Evolutionary conservation across 1,140 invertebrate genomes (phyloP).

Genomic region (Nixonia krombeini): DNA sequence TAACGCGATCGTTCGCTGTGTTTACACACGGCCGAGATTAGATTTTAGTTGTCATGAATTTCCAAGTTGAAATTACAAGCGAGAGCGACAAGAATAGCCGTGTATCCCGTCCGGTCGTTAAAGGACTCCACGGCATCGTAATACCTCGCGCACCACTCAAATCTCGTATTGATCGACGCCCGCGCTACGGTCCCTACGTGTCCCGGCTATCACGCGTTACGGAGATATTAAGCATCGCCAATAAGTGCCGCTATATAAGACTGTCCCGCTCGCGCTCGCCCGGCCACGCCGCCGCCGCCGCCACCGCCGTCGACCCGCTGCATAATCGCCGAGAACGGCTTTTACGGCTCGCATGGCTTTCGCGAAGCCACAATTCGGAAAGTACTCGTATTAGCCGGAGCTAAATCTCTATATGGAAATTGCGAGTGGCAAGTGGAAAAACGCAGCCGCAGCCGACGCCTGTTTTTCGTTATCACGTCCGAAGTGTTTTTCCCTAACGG

Average conservation of each 20-base stretch:
- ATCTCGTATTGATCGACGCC: neutral
- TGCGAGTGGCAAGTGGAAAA: too few relatives aligned
- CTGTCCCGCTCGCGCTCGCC: too few relatives aligned
- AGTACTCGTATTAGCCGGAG: neutral
- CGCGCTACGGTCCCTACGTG: neutral
- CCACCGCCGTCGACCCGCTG: too few relatives aligned
- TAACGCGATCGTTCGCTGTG: too few relatives aligned
- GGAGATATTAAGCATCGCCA: slow-evolving; percentile 2
- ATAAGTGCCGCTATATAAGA: slow-evolving; percentile 3
- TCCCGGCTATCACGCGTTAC: neutral
- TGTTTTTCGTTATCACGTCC: too few relatives aligned
- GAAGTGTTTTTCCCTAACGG: too few relatives aligned
- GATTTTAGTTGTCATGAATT: neutral
- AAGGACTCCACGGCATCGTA: neutral
- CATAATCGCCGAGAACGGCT: slow-evolving; percentile 1
- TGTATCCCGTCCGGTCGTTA: neutral
- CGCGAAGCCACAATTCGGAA: neutral
- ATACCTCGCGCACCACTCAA: neutral
- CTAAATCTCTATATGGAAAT: too few relatives aligned
- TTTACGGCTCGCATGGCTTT: neutral
- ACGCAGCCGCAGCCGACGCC: too few relatives aligned
- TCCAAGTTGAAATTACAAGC: neutral
- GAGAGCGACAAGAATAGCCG: neutral
- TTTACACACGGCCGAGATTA: neutral
- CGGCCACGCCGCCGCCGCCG: too few relatives aligned